Conservation (phyloP, 2,888 invertebrate species). For the Podotricha telesiphe region DNA sequence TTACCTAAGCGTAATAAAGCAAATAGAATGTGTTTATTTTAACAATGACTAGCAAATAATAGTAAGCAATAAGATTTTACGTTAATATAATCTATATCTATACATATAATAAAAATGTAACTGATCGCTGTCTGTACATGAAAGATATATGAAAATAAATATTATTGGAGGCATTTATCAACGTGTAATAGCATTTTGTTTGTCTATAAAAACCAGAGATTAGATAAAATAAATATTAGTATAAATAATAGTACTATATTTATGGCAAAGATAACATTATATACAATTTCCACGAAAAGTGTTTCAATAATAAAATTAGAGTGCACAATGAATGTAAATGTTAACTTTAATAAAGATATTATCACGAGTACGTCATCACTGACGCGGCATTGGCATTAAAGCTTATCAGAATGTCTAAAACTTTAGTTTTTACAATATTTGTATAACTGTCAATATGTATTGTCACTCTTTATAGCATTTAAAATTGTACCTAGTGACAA, state of each 20-base stretch:
- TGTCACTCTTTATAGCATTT: too few species aligned
- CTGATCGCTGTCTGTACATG: too few species aligned
- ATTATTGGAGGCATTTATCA: too few species aligned
- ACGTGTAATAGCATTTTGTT: too few species aligned
- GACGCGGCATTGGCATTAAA: too few species aligned
- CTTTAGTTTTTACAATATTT: background rate
- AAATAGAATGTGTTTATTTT: background rate
- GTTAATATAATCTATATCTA: too few species aligned
- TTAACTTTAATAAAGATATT: background rate
- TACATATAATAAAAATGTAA: too few species aligned
- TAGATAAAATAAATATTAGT: background rate
- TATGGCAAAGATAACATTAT: too few species aligned
- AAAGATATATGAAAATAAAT: too few species aligned
- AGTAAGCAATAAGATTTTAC: background rate
- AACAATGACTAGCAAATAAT: background rate
- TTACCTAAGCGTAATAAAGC: background rate
- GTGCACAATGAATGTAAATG: background rate
- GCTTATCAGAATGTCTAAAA: background rate
- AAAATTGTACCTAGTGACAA: background rate
- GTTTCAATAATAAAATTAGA: background rate
- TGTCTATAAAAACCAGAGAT: background rate
- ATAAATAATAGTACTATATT: background rate
- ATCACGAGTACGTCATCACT: background rate
- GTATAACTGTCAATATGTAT: background rate
- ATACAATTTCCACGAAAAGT: background rate